Percentiles rank a stretch among this genome's conserved stretches.
phyloP scores from a whole-genome alignment of 2,888 invertebrate genomes.

The Oxytorus armatus region DNA sequence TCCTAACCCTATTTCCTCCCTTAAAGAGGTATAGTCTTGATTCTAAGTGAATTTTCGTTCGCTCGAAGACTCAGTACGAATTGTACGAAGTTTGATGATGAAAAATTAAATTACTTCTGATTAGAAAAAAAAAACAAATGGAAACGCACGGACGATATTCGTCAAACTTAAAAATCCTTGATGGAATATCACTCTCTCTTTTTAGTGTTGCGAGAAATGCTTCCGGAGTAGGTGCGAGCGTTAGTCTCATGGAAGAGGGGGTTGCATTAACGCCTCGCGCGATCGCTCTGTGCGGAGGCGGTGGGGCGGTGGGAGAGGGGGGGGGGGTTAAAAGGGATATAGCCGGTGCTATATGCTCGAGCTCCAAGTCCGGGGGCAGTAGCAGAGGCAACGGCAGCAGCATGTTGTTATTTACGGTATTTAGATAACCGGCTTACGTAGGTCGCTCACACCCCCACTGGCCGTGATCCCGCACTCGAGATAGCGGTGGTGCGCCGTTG shows the following conservation, averaged over 20 bases:
- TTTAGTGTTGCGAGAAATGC: constrained; percentile 50
- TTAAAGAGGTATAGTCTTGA: no score
- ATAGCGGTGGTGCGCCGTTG: constrained; percentile 78
- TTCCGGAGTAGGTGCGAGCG: constrained; percentile 52
- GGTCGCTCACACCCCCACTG: constrained; percentile 80
- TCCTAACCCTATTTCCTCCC: no score
- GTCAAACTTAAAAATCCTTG: constrained; percentile 20
- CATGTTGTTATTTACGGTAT: constrained; percentile 83
- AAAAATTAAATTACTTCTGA: background rate
- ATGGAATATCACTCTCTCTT: background rate
- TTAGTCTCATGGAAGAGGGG: constrained; percentile 43
- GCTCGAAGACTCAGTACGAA: no score
- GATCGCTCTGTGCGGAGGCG: constrained; percentile 35
- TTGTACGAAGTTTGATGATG: no score
- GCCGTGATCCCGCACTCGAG: constrained; percentile 81
- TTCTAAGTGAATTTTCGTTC: no score
- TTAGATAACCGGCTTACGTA: constrained; percentile 84
- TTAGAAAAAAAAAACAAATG: background rate
- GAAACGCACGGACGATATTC: no score
- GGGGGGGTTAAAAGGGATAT: constrained; percentile 54
- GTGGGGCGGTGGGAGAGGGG: constrained; percentile 45
- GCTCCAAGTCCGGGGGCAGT: constrained; percentile 62
- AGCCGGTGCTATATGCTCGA: constrained; percentile 50
- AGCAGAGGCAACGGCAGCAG: constrained; percentile 69
- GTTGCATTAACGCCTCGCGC: constrained; percentile 61